Conservation (phyloP, 2,888 invertebrate genomes). For the Mesorhabditis spiculigera region DNA sequence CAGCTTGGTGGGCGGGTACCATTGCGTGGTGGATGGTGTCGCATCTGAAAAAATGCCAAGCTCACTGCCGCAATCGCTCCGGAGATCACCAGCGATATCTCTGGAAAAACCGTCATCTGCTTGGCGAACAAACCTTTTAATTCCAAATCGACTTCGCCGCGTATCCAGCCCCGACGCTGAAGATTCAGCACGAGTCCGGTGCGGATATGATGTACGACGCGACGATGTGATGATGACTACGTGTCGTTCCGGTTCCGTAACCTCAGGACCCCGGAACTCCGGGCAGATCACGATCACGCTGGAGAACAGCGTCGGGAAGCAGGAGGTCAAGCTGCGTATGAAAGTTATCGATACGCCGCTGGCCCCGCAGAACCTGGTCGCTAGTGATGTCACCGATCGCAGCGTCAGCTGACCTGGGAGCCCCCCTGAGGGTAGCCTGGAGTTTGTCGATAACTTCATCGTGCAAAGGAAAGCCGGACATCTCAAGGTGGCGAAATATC, state of each 20-base stretch:
- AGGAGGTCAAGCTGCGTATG: constrained; percentile 22
- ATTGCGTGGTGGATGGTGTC: constrained; percentile 33
- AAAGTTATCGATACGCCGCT: constrained; percentile 32
- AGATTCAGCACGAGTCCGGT: constrained; percentile 19
- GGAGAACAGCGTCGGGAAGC: constrained; percentile 33
- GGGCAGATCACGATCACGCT: constrained; percentile 29
- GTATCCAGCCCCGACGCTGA: constrained; percentile 21
- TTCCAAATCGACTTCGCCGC: constrained; percentile 17
- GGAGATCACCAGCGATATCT: too few species aligned
- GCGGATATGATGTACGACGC: constrained; percentile 21
- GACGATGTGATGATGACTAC: constrained; percentile 33
- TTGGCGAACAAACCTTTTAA: constrained; percentile 37
- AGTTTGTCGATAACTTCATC: constrained; percentile 16
- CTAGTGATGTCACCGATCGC: not conserved
- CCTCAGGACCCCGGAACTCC: constrained; percentile 24
- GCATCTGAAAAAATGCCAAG: constrained; percentile 30
- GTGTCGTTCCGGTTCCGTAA: constrained; percentile 27
- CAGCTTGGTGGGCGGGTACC: constrained; percentile 32
- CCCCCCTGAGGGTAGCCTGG: too few species aligned
- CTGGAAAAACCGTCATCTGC: constrained; percentile 24
- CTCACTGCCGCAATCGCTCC: constrained; percentile 25
- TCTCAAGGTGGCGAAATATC: constrained; percentile 35
- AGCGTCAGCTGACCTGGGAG: not conserved
- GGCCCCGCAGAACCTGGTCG: constrained; percentile 16
- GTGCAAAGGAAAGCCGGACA: constrained; percentile 37